A percentile compares a stretch with the other conserved stretches of the same genome.
Evolutionary conservation across 2,888 invertebrate species (phyloP).

Genomic region (Teleogryllus oceanicus): DNA sequence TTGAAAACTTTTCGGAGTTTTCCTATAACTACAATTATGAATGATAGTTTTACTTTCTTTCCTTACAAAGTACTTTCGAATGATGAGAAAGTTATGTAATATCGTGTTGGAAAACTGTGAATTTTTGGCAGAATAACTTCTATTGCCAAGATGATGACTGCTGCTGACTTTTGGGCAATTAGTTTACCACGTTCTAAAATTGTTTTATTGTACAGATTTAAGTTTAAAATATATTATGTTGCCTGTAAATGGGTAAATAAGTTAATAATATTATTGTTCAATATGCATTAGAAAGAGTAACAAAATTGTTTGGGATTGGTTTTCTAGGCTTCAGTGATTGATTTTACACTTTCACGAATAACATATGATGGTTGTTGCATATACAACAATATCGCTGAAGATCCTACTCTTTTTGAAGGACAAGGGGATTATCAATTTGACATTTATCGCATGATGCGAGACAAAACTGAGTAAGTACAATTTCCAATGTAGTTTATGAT

Average conservation of each 20-base stretch:
- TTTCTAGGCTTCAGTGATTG: constrained; percentile 74
- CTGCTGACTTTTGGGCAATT: too few relatives aligned
- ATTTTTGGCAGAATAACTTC: too few relatives aligned
- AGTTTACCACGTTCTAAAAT: too few relatives aligned
- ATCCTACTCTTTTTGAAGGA: constrained; percentile 75
- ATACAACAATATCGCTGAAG: constrained; percentile 71
- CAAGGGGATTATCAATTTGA: constrained; percentile 93
- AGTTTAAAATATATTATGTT: not conserved
- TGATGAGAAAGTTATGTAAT: too few relatives aligned
- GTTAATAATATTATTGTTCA: not conserved
- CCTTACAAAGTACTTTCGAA: too few relatives aligned
- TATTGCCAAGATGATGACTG: too few relatives aligned
- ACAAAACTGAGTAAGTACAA: constrained; percentile 64
- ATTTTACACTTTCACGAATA: constrained; percentile 83
- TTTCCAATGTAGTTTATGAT: constrained; percentile 19
- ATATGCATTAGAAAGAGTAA: not conserved
- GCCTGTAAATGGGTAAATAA: not conserved
- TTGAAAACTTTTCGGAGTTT: too few relatives aligned
- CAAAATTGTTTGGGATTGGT: not conserved
- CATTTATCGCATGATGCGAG: constrained; percentile 85
- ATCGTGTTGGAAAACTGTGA: too few relatives aligned
- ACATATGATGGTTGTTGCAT: constrained; percentile 59
- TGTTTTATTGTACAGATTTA: too few relatives aligned
- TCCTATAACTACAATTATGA: too few relatives aligned
- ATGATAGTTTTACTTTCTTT: too few relatives aligned